Evolutionary conservation across 2,888 invertebrate genomes (phyloP).

Genomic region (Mesorhabditis spiculigera): DNA sequence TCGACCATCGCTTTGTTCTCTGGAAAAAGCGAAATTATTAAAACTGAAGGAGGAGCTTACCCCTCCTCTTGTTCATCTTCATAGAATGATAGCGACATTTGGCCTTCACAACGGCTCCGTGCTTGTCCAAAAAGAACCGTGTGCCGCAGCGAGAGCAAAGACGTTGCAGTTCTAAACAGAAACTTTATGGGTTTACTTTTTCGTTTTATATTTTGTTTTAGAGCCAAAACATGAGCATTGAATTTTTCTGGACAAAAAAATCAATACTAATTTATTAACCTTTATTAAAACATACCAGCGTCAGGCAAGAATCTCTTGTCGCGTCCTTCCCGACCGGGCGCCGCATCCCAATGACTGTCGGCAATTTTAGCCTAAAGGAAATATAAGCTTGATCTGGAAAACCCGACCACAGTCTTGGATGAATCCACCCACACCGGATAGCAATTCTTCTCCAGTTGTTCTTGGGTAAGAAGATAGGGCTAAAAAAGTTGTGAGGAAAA

Average conservation of each 20-base stretch:
- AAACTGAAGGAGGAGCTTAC: background rate
- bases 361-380: background rate
- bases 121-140: constrained; percentile 1
- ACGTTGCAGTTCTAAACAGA: background rate
- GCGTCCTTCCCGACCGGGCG: background rate
- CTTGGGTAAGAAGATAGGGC: background rate
- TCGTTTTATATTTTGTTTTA: background rate
- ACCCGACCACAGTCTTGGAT: too few species aligned
- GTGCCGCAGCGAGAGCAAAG: background rate
- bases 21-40: background rate
- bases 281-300: background rate
- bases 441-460: constrained; percentile 2
- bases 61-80: constrained; percentile 3
- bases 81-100: background rate
- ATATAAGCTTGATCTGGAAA: background rate
- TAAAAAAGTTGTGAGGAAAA: background rate
- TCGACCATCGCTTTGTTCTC: background rate
- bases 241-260: background rate
- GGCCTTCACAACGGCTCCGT: background rate
- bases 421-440: background rate
- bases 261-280: background rate
- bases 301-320: background rate
- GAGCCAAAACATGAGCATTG: background rate
- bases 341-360: background rate
- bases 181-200: background rate